Percentiles rank a stretch among this genome's conserved stretches.
Conservation (phyloP, 1,140 invertebrate genomes). For the Ceratosolen fusciceps region DNA sequence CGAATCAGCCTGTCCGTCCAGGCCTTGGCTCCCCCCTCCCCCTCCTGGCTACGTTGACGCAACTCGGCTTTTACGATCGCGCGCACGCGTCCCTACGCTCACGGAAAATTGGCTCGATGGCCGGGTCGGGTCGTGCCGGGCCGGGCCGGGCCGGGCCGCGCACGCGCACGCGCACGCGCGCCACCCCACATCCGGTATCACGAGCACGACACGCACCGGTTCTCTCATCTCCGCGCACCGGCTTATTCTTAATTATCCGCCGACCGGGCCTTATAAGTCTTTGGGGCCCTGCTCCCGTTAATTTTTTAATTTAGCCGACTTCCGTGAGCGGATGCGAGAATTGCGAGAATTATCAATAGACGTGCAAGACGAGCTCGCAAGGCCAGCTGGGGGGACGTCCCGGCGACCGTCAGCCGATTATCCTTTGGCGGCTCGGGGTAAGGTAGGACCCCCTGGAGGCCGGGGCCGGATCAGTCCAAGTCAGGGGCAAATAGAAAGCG, state of each 20-base stretch:
- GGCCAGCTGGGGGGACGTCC: not conserved
- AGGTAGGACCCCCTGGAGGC: too few relatives aligned
- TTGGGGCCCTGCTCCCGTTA: not conserved
- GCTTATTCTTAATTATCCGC: not conserved
- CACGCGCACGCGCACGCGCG: not conserved
- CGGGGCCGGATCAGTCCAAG: not conserved
- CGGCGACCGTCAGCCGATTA: not conserved
- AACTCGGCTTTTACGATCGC: constrained; percentile 29
- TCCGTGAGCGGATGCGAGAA: too few relatives aligned
- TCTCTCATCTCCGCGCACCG: not conserved
- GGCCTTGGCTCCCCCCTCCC: constrained; percentile 50
- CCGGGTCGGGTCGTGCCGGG: too few relatives aligned
- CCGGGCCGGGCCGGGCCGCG: too few relatives aligned
- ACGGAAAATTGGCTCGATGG: not conserved
- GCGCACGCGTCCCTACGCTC: not conserved
- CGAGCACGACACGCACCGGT: not conserved
- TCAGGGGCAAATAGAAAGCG: too few relatives aligned
- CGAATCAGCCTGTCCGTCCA: constrained; percentile 52
- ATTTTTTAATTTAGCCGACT: too few relatives aligned
- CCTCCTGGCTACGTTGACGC: constrained; percentile 50
- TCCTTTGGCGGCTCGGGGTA: not conserved
- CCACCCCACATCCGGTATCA: not conserved
- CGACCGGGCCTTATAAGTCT: not conserved
- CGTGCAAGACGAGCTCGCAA: not conserved
- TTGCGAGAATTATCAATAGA: too few relatives aligned